Base-by-base conservation (phyloP, 2,797 vertebrate genomes). In the Eidolon dupreanum region DNA sequence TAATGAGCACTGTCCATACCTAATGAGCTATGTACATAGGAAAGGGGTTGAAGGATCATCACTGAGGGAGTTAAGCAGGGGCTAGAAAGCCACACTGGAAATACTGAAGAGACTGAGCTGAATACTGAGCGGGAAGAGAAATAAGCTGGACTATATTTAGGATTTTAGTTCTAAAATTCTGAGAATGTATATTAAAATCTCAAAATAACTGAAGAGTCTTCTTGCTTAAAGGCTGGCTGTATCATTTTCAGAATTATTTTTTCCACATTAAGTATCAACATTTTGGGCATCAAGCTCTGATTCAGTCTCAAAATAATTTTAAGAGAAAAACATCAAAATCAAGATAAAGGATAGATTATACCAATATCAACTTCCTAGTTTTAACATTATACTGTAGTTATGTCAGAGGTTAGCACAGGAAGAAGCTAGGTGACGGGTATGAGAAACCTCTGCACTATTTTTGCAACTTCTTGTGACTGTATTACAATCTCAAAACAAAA, bases 401-500 rank as follows among this genome's bases (percentile, higher is more conserved):
- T 12, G 4, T 59, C 92, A 77, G 31, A 87, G 55, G 16, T 26
- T 87, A 66, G n/a, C 38, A 65, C 3, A 20, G 4, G n/a, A 82
- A 94, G 24, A 75, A 74, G 63, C 17, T 12, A 33, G 66, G 13
- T 65, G 31, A 93, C 49, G 6, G 13, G 3, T 77, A 49, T 19
- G 15, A 0, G 33, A 20, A 8, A 61, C 36, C 53, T 70, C 55
- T 74, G 78, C 10, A 46, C 8, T 92, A 31, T 73, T 93, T 92
- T 51, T 90, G 22, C 41, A 91, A 89, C 41, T 91, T 79, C 61
- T 66, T 73, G 28, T 83, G 43, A 93, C 59, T 73, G 41, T 90
- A 15, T 33, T 75, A 81, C 82, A 55, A 57, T 71, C 68, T 82
- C 12, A 38, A 95, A 94, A 87, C 43, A 92, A 70, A 70, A 93